Evolutionary conservation across 2,888 invertebrate species (phyloP).

Genomic region (Oeneis ivallda): DNA sequence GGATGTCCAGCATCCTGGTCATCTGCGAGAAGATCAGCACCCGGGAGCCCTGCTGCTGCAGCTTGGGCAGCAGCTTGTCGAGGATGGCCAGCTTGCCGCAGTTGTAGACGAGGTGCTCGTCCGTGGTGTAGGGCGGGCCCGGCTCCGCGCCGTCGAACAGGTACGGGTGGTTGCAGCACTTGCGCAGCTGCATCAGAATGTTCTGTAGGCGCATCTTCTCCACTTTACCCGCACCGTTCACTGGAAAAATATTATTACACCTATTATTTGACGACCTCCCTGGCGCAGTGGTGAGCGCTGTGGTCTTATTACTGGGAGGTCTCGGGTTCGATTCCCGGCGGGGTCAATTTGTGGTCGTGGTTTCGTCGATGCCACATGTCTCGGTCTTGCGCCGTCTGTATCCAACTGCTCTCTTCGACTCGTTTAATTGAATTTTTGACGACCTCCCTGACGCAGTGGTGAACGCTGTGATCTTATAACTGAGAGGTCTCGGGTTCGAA

Average conservation of each 20-base stretch:
- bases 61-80: conserved; percentile 95
- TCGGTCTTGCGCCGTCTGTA: too few relatives aligned
- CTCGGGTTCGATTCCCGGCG: too few relatives aligned
- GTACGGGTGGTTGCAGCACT: conserved; percentile 99
- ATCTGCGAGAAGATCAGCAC: conserved; percentile 98
- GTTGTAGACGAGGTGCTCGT: conserved; percentile 96
- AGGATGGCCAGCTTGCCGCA: conserved; percentile 98
- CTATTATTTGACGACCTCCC: too few relatives aligned
- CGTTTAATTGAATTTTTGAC: too few relatives aligned
- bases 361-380: too few relatives aligned
- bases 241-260: conserved; percentile 57
- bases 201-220: conserved; percentile 99
- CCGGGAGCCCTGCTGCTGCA: conserved; percentile 94
- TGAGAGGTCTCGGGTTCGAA: too few relatives aligned
- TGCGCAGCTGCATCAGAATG: conserved; percentile 99
- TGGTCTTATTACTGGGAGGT: too few relatives aligned
- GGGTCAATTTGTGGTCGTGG: too few relatives aligned
- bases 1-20: conserved; percentile 97
- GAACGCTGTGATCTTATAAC: too few relatives aligned
- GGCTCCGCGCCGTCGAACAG: conserved; percentile 99
- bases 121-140: conserved; percentile 98
- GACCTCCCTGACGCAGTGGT: too few relatives aligned
- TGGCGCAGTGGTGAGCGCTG: too few relatives aligned
- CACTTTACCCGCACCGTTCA: conserved; percentile 98
- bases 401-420: too few relatives aligned